These are phyloP conservation scores for Drosophila cardini DNA, from an alignment of 1,140 invertebrate species.

Conservation along the genomic window DNA sequence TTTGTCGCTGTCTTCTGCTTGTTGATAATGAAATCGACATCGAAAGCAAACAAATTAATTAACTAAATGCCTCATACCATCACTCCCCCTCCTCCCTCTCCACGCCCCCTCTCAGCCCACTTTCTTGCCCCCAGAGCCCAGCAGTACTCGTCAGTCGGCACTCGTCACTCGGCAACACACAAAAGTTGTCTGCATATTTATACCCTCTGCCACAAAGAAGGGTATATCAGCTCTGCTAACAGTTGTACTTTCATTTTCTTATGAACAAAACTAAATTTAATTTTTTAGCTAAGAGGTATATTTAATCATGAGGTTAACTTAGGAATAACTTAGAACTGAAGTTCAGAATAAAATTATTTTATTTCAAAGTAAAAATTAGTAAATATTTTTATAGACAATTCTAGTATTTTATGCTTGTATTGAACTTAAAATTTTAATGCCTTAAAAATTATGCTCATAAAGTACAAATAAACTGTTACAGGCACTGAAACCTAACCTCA, in stretches of 20 bases:
- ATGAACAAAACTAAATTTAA: no score
- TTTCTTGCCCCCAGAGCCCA: not conserved
- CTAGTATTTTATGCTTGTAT: no score
- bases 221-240: not conserved
- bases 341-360: no score
- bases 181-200: conserved; percentile 22
- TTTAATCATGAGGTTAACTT: no score
- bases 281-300: no score
- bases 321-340: no score
- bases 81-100: not conserved
- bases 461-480: no score
- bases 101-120: not conserved
- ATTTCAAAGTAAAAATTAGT: no score
- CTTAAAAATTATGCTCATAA: no score
- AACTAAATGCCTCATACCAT: conserved; percentile 31
- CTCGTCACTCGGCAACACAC: conserved; percentile 14
- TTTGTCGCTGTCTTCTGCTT: conserved; percentile 27
- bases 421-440: no score
- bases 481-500: no score
- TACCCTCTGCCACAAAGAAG: conserved; percentile 6
- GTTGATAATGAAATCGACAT: conserved; percentile 68
- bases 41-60: conserved; percentile 73
- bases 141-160: conserved; percentile 15
- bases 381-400: no score
- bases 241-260: not conserved